Percentiles rank a stretch among this genome's conserved stretches.
phyloP scores from a whole-genome alignment of 2,888 invertebrate species.

The Orthonychiurus folsomi region DNA sequence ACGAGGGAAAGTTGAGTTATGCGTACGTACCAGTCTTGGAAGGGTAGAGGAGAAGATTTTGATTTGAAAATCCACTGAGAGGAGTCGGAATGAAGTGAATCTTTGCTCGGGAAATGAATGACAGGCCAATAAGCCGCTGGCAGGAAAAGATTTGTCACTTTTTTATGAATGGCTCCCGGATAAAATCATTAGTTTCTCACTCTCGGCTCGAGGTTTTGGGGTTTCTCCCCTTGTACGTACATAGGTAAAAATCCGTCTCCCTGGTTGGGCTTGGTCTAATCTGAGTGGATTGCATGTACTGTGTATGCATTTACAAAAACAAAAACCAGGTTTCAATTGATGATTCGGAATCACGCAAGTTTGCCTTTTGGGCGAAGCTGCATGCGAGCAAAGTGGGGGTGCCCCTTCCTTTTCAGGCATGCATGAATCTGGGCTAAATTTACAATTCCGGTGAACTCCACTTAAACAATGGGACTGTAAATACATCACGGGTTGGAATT shows the following conservation, averaged over 20 bases:
- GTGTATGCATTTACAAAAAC: slow-evolving; percentile 14
- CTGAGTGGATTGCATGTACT: too few species aligned
- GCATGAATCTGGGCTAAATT: background rate
- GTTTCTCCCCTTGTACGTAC: slow-evolving; percentile 3
- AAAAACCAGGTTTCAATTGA: slow-evolving; percentile 27
- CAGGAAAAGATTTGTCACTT: slow-evolving; percentile 31
- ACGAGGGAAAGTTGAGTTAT: too few species aligned
- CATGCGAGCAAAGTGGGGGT: background rate
- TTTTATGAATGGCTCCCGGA: slow-evolving; percentile 23
- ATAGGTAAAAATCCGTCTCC: background rate
- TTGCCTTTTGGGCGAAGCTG: background rate
- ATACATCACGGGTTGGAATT: too few species aligned
- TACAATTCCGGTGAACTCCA: background rate
- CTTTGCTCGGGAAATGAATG: slow-evolving; percentile 20
- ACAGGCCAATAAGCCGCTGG: slow-evolving; percentile 21
- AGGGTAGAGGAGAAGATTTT: slow-evolving; percentile 1
- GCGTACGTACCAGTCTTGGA: too few species aligned
- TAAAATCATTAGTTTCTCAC: slow-evolving; percentile 18
- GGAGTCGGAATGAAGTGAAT: slow-evolving; percentile 8
- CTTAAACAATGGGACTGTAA: too few species aligned
- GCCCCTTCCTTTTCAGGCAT: background rate
- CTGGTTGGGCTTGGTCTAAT: too few species aligned
- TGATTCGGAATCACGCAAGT: slow-evolving; percentile 29
- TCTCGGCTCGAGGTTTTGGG: slow-evolving; percentile 8
- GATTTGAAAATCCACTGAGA: background rate